Conservation (phyloP, 2,888 invertebrate genomes). For the Dolichomitus sp. region DNA sequence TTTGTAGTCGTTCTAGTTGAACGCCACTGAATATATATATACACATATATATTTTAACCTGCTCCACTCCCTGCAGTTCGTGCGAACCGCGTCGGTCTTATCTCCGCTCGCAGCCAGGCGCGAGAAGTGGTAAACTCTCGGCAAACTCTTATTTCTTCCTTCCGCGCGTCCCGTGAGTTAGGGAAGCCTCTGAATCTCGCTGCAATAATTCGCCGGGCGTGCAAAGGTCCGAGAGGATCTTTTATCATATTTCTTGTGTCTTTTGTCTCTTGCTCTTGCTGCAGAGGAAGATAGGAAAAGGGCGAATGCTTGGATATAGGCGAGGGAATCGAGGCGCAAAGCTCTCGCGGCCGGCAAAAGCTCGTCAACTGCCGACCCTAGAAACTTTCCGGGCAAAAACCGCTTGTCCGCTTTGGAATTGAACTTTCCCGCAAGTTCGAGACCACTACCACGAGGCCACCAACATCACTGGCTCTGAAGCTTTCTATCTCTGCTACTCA, state of each 20-base stretch:
- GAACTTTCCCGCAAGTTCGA: slow-evolving; percentile 65
- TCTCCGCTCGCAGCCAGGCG: slow-evolving; percentile 57
- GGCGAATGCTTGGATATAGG: slow-evolving; percentile 12
- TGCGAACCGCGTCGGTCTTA: slow-evolving; percentile 58
- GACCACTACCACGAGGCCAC: slow-evolving; percentile 44
- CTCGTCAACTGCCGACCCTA: slow-evolving; percentile 60
- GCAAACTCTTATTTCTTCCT: slow-evolving; percentile 54
- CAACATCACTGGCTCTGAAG: slow-evolving; percentile 47
- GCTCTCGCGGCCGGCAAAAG: slow-evolving; percentile 58
- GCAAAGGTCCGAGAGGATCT: slow-evolving; percentile 58
- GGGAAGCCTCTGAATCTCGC: slow-evolving; percentile 43
- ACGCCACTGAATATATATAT: background rate
- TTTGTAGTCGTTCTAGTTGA: slow-evolving; percentile 38
- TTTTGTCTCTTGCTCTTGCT: slow-evolving; percentile 35
- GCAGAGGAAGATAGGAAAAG: slow-evolving; percentile 7
- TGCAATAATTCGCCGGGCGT: slow-evolving; percentile 56
- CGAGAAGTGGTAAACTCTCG: slow-evolving; percentile 62
- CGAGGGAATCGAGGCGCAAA: slow-evolving; percentile 43
- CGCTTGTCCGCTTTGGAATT: slow-evolving; percentile 61
- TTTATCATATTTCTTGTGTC: slow-evolving; percentile 62
- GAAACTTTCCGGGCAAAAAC: slow-evolving; percentile 62
- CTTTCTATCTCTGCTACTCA: slow-evolving; percentile 51
- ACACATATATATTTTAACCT: slow-evolving; percentile 2
- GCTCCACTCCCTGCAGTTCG: slow-evolving; percentile 13
- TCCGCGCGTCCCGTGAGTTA: background rate